Percentiles rank a stretch among this genome's conserved stretches.
Conservation (phyloP, 1,140 invertebrate genomes). For the Zaprionus ghesquierei region DNA sequence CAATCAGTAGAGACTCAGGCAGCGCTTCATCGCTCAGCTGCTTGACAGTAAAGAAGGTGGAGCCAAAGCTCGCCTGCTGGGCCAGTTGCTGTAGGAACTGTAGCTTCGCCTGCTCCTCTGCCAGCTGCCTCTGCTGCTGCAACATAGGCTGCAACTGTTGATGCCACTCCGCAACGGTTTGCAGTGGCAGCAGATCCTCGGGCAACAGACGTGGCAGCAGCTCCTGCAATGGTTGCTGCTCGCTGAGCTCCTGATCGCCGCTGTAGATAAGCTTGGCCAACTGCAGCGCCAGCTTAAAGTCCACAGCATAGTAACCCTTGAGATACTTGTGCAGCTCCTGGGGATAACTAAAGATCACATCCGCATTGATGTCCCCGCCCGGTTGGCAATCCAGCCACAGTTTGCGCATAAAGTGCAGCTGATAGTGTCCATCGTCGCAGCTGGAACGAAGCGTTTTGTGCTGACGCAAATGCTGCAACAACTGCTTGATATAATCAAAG, state of each 20-base stretch:
- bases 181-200: slow-evolving; percentile 89
- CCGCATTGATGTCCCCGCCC: slow-evolving; percentile 93
- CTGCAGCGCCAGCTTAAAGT: slow-evolving; percentile 90
- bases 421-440: slow-evolving; percentile 86
- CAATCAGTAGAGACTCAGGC: slow-evolving; percentile 93
- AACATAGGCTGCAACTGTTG: slow-evolving; percentile 85
- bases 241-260: slow-evolving; percentile 85
- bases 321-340: slow-evolving; percentile 97
- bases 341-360: slow-evolving; percentile 97
- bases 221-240: slow-evolving; percentile 86
- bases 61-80: slow-evolving; percentile 95
- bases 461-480: slow-evolving; percentile 93
- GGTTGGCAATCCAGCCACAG: slow-evolving; percentile 95
- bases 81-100: slow-evolving; percentile 92
- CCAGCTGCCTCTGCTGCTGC: slow-evolving; percentile 85
- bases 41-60: slow-evolving; percentile 97
- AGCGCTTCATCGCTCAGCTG: slow-evolving; percentile 92
- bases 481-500: slow-evolving; percentile 96
- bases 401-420: slow-evolving; percentile 98
- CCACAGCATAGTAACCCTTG: slow-evolving; percentile 93
- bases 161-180: slow-evolving; percentile 92
- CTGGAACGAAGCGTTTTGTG: slow-evolving; percentile 89
- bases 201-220: slow-evolving; percentile 91
- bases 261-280: slow-evolving; percentile 91
- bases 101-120: slow-evolving; percentile 90